Conservation (phyloP, 2,797 vertebrate species). For the Galaxias olidus region DNA sequence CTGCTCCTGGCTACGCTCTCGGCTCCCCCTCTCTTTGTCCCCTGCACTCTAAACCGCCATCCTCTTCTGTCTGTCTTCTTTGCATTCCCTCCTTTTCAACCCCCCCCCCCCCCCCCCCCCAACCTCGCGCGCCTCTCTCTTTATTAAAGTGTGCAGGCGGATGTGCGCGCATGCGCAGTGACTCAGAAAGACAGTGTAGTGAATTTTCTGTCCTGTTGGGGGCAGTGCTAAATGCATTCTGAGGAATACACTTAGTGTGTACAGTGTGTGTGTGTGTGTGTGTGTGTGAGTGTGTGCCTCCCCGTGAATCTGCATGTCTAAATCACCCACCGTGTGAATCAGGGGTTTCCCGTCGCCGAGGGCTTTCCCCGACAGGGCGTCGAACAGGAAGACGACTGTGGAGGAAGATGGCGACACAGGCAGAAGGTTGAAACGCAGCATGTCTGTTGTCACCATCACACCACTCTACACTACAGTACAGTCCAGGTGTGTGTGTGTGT, state of each 20-base stretch:
- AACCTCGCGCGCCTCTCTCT: not conserved
- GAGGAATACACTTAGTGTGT: not conserved
- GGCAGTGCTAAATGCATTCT: constrained; percentile 8
- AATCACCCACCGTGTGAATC: constrained; percentile 85
- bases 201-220: constrained; percentile 16
- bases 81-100: constrained; percentile 33
- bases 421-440: not conserved
- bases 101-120: constrained; percentile 33
- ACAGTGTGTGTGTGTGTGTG: not conserved
- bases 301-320: not conserved
- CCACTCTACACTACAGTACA: not conserved
- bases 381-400: constrained; percentile 90
- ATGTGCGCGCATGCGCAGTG: too few relatives aligned
- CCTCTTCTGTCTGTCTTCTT: too few relatives aligned
- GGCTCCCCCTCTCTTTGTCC: constrained; percentile 44
- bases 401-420: not conserved
- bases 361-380: constrained; percentile 87
- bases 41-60: constrained; percentile 14
- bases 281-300: not conserved
- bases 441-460: too few relatives aligned
- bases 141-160: constrained; percentile 14
- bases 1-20: constrained; percentile 55
- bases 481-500: too few relatives aligned
- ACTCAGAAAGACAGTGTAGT: constrained; percentile 6
- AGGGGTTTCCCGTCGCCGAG: constrained; percentile 88